Percentiles rank a stretch among this genome's conserved stretches.
Evolutionary conservation across 2,113 vertebrate genomes (phyloP).

Genomic region (Apeltes quadracus): DNA sequence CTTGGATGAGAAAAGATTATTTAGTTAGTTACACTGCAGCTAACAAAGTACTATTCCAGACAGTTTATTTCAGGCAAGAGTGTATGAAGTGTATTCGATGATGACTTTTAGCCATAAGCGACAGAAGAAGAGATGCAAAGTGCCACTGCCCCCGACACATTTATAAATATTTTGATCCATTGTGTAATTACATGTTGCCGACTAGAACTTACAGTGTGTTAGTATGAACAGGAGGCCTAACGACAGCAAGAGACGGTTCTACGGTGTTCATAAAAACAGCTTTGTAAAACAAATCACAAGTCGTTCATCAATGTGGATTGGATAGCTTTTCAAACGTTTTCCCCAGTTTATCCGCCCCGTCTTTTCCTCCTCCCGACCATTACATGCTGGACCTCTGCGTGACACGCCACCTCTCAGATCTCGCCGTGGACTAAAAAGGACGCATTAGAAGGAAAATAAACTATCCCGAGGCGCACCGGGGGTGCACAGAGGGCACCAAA

Average conservation of each 20-base stretch:
- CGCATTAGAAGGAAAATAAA: constrained; percentile 82
- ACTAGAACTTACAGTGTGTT: not conserved
- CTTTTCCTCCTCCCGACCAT: constrained; percentile 15
- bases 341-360: not conserved
- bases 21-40: not conserved
- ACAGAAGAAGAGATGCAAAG: no score
- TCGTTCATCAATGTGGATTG: not conserved
- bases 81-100: no score
- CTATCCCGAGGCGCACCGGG: constrained; percentile 52
- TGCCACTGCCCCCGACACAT: not conserved
- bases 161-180: not conserved
- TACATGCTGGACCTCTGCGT: constrained; percentile 16
- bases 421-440: constrained; percentile 57
- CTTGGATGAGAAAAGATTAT: not conserved
- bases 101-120: no score
- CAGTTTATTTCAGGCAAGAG: no score
- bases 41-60: not conserved
- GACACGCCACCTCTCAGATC: constrained; percentile 30
- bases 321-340: not conserved
- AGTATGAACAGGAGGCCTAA: not conserved
- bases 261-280: not conserved
- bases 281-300: not conserved
- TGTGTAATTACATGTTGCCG: not conserved
- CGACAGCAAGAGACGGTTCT: not conserved
- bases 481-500: constrained; percentile 62